Evolutionary conservation across 2,888 invertebrate species (phyloP).

Genomic region (Sisyra nigra): DNA sequence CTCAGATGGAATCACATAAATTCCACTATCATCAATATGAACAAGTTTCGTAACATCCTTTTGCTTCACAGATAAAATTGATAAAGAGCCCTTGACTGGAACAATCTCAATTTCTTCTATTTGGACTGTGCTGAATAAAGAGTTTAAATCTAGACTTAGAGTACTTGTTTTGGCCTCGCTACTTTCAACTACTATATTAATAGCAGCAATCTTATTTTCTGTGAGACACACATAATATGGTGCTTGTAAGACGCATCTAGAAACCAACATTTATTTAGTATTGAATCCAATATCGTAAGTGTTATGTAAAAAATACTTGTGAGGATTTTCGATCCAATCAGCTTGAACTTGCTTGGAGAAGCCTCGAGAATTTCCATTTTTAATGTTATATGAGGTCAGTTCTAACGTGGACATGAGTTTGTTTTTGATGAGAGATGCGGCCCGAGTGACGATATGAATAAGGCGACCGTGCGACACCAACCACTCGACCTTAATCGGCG

Average conservation of each 20-base stretch:
- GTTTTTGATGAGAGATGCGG: slow-evolving; percentile 32
- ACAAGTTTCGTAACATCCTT: slow-evolving; percentile 13
- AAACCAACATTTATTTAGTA: slow-evolving; percentile 16
- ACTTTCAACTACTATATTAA: slow-evolving; percentile 38
- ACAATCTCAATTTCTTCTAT: slow-evolving; percentile 7
- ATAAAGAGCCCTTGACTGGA: slow-evolving; percentile 12
- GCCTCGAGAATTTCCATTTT: slow-evolving; percentile 39
- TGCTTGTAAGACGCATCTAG: slow-evolving; percentile 43
- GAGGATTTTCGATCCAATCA: slow-evolving; percentile 33
- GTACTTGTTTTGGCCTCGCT: not conserved
- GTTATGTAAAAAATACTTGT: slow-evolving; percentile 16
- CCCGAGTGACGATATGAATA: slow-evolving; percentile 41
- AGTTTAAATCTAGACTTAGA: too few species aligned
- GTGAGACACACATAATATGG: slow-evolving; percentile 50
- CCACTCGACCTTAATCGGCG: slow-evolving; percentile 34
- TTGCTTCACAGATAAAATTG: slow-evolving; percentile 12
- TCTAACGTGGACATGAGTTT: slow-evolving; percentile 28
- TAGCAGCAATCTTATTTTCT: slow-evolving; percentile 36
- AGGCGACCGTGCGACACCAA: slow-evolving; percentile 39
- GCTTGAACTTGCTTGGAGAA: slow-evolving; percentile 41
- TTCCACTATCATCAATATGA: slow-evolving; percentile 6
- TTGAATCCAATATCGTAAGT: slow-evolving; percentile 3
- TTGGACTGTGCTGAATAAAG: slow-evolving; percentile 10
- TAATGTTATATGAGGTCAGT: slow-evolving; percentile 42
- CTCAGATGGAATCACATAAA: not conserved